phyloP scores from a whole-genome alignment of 2,888 invertebrate genomes.

The Ferdinandea cuprea region DNA sequence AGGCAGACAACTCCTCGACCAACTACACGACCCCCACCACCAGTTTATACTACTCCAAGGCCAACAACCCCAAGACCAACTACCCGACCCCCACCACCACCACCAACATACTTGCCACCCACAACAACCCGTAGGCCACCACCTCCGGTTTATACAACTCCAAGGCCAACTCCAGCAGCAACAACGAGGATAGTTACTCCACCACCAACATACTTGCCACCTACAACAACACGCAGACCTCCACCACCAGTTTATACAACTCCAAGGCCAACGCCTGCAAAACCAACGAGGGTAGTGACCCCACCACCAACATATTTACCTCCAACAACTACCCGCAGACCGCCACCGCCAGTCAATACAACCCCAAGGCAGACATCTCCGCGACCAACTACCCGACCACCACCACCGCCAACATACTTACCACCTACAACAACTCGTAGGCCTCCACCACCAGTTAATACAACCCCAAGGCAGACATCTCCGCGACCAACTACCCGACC shows the following conservation, averaged over 20 bases:
- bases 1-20: background rate
- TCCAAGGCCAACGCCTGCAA: conserved; percentile 27
- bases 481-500: conserved; percentile 61
- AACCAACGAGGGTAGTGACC: background rate
- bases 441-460: conserved; percentile 56
- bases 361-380: no score
- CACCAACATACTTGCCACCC: no score
- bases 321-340: no score
- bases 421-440: conserved; percentile 1
- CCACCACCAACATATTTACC: conserved; percentile 9
- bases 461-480: conserved; percentile 71
- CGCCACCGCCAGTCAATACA: no score
- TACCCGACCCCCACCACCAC: conserved; percentile 5
- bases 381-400: no score
- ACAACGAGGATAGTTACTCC: conserved; percentile 54
- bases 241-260: conserved; percentile 61
- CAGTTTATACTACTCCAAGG: conserved; percentile 16
- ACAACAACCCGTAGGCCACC: conserved; percentile 1
- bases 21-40: conserved; percentile 16
- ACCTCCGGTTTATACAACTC: conserved; percentile 71
- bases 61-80: background rate
- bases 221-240: conserved; percentile 46
- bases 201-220: conserved; percentile 46
- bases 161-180: conserved; percentile 65
- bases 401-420: background rate